Evolutionary conservation across 2,113 vertebrate species (phyloP).

Genomic region (Ptilorrhoa leucosticta): DNA sequence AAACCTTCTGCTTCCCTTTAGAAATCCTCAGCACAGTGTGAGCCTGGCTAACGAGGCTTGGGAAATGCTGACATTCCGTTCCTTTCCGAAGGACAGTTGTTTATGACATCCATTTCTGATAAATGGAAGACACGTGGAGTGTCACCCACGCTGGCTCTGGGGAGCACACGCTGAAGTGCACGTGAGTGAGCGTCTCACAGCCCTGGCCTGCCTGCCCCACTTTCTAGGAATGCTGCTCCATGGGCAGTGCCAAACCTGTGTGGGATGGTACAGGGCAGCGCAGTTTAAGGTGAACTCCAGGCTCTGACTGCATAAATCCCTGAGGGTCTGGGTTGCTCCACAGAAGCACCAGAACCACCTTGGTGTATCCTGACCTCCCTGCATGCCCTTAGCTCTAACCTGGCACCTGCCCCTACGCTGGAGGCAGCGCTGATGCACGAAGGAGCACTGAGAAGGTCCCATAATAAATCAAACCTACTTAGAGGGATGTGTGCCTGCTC

Average conservation of each 20-base stretch:
- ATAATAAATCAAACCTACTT: background rate
- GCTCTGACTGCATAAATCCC: accelerated
- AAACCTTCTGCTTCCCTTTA: background rate
- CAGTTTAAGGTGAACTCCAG: background rate
- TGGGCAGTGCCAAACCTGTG: background rate
- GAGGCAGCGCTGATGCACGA: background rate
- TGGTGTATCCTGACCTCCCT: background rate
- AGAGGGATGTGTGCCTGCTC: accelerated
- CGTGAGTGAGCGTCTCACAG: accelerated
- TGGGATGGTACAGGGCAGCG: background rate
- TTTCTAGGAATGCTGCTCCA: background rate
- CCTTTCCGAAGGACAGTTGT: background rate
- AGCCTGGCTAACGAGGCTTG: background rate
- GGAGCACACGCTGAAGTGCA: background rate
- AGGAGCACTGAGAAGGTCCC: background rate
- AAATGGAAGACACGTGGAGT: background rate
- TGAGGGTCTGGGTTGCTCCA: background rate
- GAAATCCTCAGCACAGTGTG: accelerated
- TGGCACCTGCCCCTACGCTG: background rate
- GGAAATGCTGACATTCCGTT: background rate
- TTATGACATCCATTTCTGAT: background rate
- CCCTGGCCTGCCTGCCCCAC: background rate
- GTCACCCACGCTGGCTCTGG: background rate
- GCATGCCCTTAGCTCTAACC: accelerated
- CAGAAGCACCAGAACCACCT: background rate